Base-by-base conservation (phyloP, 2,888 invertebrate species). In the Macropis europaea region DNA sequence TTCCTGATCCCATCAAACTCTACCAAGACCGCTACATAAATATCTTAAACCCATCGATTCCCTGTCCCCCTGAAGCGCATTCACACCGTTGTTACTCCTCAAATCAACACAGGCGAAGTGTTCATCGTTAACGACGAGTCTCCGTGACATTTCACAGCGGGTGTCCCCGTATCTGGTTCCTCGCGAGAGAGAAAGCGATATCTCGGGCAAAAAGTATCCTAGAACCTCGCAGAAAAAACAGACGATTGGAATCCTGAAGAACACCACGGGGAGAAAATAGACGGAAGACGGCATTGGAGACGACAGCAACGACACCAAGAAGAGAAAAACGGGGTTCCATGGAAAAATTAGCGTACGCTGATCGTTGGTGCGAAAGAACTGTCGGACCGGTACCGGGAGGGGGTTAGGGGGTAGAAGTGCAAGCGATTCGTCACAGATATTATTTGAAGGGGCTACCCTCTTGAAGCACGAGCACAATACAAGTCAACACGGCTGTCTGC, bases 401-500 rank as follows among this genome's bases (percentile, higher is more conserved):
- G 13, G 17, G 13, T 6, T 9, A 26, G 24, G 62, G 50, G 36
- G 57, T 69, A 70, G 79, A 86, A 84, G 86, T 84, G 86, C 86
- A 84, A 86, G 86, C 87, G 88, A 90, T 89, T 89, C 89, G 90
- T 88, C 89, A 88, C 89, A 88, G 90, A 89, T 90, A 89, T 89
- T 89, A 90, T 89, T 88, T 84, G 84, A 81, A 84, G 83, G 81
- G 82, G 79, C 77, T 77, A n/a, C 81, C 82, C 81, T 73, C 75
- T 76, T 82, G 80, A 64, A 73, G 69, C 67, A 57, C 50, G 50
- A 62, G 84, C 79, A 90, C 89, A 90, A 90, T 90, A 90, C 89
- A 90, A 90, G 90, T 90, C 90, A 90, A 90, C 89, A 89, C 90
- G 90, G 89, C 86, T 90, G 89, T 89, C 90, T 88, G 89, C 89